Percentiles rank a stretch among this genome's conserved stretches.
phyloP scores from a whole-genome alignment of 2,797 vertebrate genomes.

The Enteromius treurensis region DNA sequence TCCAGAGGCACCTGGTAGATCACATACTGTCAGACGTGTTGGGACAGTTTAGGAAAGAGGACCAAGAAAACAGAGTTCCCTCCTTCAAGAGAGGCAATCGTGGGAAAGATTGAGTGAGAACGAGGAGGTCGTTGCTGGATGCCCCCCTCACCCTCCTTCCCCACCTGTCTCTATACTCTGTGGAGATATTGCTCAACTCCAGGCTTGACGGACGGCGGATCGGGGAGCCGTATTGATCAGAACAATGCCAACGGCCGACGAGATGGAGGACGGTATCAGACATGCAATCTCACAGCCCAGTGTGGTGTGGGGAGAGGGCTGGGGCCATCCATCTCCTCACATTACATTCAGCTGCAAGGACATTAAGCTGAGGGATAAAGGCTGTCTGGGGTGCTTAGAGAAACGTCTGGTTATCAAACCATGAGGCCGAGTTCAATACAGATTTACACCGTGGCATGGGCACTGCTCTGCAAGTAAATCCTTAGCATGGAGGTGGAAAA shows the following conservation, averaged over 20 bases:
- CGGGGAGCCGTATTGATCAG: constrained; percentile 75
- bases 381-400: constrained; percentile 78
- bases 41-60: constrained; percentile 49
- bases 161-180: constrained; percentile 68
- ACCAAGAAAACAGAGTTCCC: constrained; percentile 48
- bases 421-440: constrained; percentile 53
- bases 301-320: constrained; percentile 70
- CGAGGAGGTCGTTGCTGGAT: constrained; percentile 37
- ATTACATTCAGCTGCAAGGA: constrained; percentile 77
- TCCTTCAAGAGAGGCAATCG: constrained; percentile 21
- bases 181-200: constrained; percentile 70
- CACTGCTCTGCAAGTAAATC: constrained; percentile 49
- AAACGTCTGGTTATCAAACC: constrained; percentile 71
- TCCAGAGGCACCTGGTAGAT: constrained; percentile 75
- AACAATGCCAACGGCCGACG: constrained; percentile 71
- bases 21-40: constrained; percentile 72
- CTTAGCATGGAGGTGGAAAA: constrained; percentile 46
- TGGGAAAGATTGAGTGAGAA: constrained; percentile 64
- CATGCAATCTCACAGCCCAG: constrained; percentile 77
- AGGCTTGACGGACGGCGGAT: constrained; percentile 76
- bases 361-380: constrained; percentile 80
- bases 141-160: constrained; percentile 64
- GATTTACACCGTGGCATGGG: constrained; percentile 50
- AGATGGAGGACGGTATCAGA: constrained; percentile 80
- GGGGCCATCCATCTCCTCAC: constrained; percentile 76